A percentile compares a stretch with the other conserved stretches of the same genome.
phyloP scores from a whole-genome alignment of 2,797 vertebrate genomes.

The Rhyacichthys aspro region DNA sequence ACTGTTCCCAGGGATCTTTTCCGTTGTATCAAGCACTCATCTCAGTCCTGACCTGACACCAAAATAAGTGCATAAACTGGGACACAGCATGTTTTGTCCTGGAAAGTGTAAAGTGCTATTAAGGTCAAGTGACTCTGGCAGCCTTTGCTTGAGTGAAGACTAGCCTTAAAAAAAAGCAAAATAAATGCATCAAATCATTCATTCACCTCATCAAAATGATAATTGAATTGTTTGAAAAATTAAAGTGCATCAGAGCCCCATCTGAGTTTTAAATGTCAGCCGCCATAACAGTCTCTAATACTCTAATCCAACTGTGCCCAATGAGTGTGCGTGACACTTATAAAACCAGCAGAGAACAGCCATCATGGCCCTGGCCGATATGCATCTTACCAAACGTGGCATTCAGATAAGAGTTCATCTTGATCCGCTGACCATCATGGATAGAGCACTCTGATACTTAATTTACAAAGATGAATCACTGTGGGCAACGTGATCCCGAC shows the following conservation, averaged over 20 bases:
- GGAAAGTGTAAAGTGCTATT: not conserved
- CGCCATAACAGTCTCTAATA: constrained; percentile 13
- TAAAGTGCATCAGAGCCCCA: constrained; percentile 25
- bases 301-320: constrained; percentile 22
- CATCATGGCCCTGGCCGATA: constrained; percentile 11
- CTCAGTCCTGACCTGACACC: not conserved
- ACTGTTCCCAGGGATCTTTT: too few species aligned
- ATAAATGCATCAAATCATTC: not conserved
- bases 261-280: constrained; percentile 40
- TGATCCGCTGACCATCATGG: constrained; percentile 21
- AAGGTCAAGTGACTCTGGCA: constrained; percentile 4
- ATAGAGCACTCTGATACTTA: constrained; percentile 43
- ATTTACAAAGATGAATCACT: constrained; percentile 47
- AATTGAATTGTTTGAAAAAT: constrained; percentile 26
- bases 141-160: not conserved
- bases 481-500: constrained; percentile 56
- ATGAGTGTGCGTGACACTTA: constrained; percentile 12
- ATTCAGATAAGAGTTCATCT: constrained; percentile 50
- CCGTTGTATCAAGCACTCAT: not conserved
- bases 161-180: not conserved
- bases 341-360: constrained; percentile 21
- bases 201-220: constrained; percentile 20
- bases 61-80: not conserved
- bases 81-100: not conserved
- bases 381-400: constrained; percentile 43